A percentile compares a stretch with the other conserved stretches of the same genome.
Conservation (phyloP, 2,797 vertebrate genomes). For the Dermochelys coriacea region DNA sequence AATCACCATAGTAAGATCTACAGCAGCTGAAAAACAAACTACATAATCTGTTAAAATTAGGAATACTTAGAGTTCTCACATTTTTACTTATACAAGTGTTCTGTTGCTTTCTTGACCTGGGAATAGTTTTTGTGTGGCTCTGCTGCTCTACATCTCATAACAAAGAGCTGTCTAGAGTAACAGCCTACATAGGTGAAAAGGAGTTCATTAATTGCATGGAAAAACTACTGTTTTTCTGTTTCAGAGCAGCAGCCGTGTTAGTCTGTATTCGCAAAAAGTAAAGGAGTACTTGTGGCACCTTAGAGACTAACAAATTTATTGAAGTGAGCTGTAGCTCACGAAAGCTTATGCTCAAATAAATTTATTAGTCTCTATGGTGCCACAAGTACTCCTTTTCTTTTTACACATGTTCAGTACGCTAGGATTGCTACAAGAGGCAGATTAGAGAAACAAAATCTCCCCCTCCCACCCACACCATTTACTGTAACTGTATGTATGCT, state of each 20-base stretch:
- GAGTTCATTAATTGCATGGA: not conserved
- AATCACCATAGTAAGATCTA: not conserved
- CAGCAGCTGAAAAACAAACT: not conserved
- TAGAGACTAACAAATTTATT: too few relatives aligned
- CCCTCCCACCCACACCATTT: fast-evolving
- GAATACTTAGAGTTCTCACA: not conserved
- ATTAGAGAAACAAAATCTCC: not conserved
- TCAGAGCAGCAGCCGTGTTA: too few relatives aligned
- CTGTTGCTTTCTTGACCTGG: not conserved
- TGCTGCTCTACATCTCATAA: not conserved
- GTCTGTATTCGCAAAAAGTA: too few relatives aligned
- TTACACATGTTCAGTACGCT: not conserved
- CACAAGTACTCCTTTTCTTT: too few relatives aligned
- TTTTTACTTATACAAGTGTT: not conserved
- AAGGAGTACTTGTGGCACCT: too few relatives aligned
- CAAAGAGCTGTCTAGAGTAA: not conserved
- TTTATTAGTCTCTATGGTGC: too few relatives aligned
- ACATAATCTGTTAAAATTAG: not conserved
- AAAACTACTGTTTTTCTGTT: too few relatives aligned
- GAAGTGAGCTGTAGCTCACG: too few relatives aligned
- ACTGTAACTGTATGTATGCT: too few relatives aligned
- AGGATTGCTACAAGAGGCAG: not conserved
- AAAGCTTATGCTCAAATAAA: too few relatives aligned
- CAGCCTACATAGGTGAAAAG: not conserved
- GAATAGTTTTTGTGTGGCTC: not conserved